phyloP scores from a whole-genome alignment of 2,797 vertebrate species.

The Arrhamphus sclerolepis region DNA sequence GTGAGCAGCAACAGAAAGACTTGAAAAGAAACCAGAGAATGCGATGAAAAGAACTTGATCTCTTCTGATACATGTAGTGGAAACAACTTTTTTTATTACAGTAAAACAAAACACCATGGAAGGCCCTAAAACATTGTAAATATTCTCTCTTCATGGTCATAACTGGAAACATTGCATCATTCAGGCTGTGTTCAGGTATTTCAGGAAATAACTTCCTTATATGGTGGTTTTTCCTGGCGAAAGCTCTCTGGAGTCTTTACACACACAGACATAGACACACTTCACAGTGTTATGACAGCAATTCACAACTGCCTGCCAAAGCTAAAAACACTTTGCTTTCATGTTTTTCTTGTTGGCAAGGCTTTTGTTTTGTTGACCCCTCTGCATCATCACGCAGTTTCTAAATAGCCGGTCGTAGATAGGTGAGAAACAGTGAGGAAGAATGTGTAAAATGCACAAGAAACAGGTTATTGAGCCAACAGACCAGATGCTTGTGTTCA shows the following conservation, averaged over 20 bases:
- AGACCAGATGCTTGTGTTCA: neutral
- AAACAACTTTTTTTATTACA: too few species aligned
- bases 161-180: conserved; percentile 63
- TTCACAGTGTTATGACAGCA: conserved; percentile 32
- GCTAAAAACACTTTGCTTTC: conserved; percentile 1
- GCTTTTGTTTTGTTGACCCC: conserved; percentile 26
- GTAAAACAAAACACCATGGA: too few species aligned
- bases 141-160: neutral
- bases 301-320: conserved; percentile 40
- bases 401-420: neutral
- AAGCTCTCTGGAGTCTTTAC: conserved; percentile 26
- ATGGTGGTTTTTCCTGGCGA: conserved; percentile 6
- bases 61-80: neutral
- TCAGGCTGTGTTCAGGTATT: conserved; percentile 49
- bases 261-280: conserved; percentile 24
- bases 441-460: neutral
- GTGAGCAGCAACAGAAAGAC: conserved; percentile 33
- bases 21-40: conserved; percentile 39
- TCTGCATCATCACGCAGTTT: neutral
- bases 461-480: neutral
- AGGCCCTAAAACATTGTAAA: neutral
- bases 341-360: conserved; percentile 22
- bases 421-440: conserved; percentile 4
- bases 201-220: conserved; percentile 51
- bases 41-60: conserved; percentile 1